Evolutionary conservation across 2,888 invertebrate species (phyloP).

Genomic region (Macrophya annulata): DNA sequence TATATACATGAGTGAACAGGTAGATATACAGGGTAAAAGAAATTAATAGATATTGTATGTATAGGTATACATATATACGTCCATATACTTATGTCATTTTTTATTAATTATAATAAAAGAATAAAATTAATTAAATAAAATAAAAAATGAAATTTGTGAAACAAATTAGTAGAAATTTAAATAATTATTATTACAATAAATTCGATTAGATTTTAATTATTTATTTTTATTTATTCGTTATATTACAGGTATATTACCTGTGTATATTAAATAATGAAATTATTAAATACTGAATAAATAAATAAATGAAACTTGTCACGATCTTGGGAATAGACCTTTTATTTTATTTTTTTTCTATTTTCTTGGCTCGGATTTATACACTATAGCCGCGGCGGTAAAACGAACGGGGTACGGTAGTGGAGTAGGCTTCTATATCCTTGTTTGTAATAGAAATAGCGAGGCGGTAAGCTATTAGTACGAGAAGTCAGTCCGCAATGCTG

Average conservation of each 20-base stretch:
- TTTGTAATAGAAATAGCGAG: conserved; percentile 55
- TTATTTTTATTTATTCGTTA: too few species aligned
- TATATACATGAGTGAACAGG: neutral
- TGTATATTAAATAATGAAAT: too few species aligned
- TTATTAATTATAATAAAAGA: too few species aligned
- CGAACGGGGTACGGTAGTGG: neutral
- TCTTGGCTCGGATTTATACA: neutral
- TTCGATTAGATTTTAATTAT: too few species aligned
- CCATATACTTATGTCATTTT: too few species aligned
- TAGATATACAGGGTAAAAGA: neutral
- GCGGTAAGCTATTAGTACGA: conserved; percentile 49
- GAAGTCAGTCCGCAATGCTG: conserved; percentile 36
- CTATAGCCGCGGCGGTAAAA: neutral
- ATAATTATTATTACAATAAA: too few species aligned
- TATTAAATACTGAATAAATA: neutral
- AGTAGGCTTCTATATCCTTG: conserved; percentile 18
- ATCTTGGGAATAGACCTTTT: neutral
- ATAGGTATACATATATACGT: too few species aligned
- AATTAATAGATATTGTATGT: neutral
- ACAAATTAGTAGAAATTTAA: too few species aligned
- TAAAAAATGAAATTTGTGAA: too few species aligned
- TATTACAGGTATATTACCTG: too few species aligned
- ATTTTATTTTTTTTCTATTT: neutral
- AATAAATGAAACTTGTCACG: neutral
- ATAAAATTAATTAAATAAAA: too few species aligned